These are phyloP conservation scores for Drosophila demipolita DNA, from an alignment of 2,888 invertebrate genomes.

Conservation along the genomic window DNA sequence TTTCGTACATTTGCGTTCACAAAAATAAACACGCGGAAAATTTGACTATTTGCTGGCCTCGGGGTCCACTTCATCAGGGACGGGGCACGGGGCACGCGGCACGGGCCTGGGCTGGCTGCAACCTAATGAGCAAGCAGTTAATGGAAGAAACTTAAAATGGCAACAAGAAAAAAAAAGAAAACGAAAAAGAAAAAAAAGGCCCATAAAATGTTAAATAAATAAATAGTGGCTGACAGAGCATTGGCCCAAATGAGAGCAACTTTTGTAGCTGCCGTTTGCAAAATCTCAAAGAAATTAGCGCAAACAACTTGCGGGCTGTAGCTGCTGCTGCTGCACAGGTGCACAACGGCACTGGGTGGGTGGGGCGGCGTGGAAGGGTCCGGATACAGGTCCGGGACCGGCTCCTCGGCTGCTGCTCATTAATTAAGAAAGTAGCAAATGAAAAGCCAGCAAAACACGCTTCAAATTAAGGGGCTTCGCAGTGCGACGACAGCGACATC, in stretches of 20 bases:
- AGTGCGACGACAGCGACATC: slow-evolving; percentile 34
- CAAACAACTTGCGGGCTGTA: slow-evolving; percentile 66
- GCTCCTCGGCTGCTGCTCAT: slow-evolving; percentile 64
- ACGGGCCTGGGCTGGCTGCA: slow-evolving; percentile 8
- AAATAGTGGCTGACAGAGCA: slow-evolving; percentile 73
- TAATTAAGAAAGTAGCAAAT: slow-evolving; percentile 81
- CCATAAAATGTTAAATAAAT: slow-evolving; percentile 75
- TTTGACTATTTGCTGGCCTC: slow-evolving; percentile 62
- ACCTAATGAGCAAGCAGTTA: slow-evolving; percentile 56
- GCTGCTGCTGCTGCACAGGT: slow-evolving; percentile 36
- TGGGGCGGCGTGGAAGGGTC: neutral
- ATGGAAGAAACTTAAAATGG: slow-evolving; percentile 68
- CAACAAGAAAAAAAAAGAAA: slow-evolving; percentile 7
- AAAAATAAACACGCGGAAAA: slow-evolving; percentile 71
- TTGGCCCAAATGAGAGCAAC: slow-evolving; percentile 70
- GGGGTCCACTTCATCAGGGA: slow-evolving; percentile 31
- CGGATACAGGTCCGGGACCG: neutral
- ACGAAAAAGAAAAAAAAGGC: slow-evolving; percentile 23
- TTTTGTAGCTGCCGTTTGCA: slow-evolving; percentile 67
- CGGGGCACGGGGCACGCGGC: no score
- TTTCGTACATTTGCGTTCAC: slow-evolving; percentile 76
- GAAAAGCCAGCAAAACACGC: slow-evolving; percentile 77
- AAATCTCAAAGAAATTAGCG: slow-evolving; percentile 75
- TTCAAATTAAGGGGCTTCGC: slow-evolving; percentile 66
- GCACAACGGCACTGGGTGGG: slow-evolving; percentile 18